These are phyloP conservation scores for Busseola fusca DNA, from an alignment of 2,888 invertebrate genomes.

Conservation along the genomic window DNA sequence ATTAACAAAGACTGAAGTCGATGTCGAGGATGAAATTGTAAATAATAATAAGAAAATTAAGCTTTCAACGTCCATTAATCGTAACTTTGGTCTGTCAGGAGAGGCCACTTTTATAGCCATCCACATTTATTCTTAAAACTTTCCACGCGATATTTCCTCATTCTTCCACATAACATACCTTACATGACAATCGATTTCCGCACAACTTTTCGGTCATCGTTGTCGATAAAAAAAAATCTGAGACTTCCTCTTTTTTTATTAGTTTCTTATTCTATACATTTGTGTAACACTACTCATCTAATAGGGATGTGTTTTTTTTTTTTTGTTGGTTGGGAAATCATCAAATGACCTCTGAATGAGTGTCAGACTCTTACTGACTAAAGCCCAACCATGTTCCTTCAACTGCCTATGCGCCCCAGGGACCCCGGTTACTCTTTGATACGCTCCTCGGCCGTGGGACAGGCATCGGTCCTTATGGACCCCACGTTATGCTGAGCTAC, in stretches of 20 bases:
- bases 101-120: not conserved
- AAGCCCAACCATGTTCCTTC: no score
- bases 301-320: no score
- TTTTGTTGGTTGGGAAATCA: no score
- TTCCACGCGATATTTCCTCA: not conserved
- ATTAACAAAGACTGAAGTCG: no score
- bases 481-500: no score
- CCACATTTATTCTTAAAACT: not conserved
- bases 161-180: not conserved
- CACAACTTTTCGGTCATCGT: not conserved
- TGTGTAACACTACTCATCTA: not conserved
- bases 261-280: not conserved
- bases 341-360: no score
- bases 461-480: no score
- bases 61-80: not conserved
- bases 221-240: not conserved
- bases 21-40: no score
- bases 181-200: not conserved
- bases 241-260: not conserved
- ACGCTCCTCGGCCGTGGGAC: no score
- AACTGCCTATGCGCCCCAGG: no score
- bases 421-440: no score
- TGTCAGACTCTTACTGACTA: no score
- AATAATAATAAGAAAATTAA: not conserved
- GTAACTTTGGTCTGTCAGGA: not conserved